These are phyloP conservation scores for Stigmatopora nigra DNA, from an alignment of 2,113 vertebrate genomes.

Conservation along the genomic window DNA sequence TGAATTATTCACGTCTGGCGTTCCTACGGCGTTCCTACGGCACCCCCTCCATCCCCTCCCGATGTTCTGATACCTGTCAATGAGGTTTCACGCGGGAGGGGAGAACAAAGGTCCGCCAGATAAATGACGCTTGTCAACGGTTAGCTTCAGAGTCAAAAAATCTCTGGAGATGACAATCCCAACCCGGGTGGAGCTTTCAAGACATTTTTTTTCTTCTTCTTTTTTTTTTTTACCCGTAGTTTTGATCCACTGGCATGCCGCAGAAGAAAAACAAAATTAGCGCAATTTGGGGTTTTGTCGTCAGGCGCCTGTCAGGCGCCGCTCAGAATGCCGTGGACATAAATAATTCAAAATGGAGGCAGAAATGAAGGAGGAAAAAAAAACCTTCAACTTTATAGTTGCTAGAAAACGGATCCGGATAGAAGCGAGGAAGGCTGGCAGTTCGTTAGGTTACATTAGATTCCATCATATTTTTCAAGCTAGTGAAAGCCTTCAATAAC, in stretches of 20 bases:
- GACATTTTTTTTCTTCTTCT: neutral
- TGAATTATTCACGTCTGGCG: conserved; percentile 67
- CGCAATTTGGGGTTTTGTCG: neutral
- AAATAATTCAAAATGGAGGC: neutral
- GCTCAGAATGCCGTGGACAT: neutral
- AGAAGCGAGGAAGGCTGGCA: too few species aligned
- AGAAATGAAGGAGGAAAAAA: neutral
- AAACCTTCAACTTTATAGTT: neutral
- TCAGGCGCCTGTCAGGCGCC: neutral
- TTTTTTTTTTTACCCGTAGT: neutral
- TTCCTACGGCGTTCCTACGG: conserved; percentile 4
- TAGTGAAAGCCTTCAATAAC: too few species aligned
- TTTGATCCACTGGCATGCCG: conserved; percentile 2
- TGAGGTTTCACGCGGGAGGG: conserved; percentile 32
- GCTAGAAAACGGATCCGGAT: too few species aligned
- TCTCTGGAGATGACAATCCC: conserved; percentile 38
- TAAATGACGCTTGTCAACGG: conserved; percentile 49
- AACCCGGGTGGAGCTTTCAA: conserved; percentile 23
- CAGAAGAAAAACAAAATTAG: conserved; percentile 1
- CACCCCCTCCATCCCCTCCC: conserved; percentile 15
- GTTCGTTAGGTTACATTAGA: too few species aligned
- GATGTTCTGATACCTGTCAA: conserved; percentile 41
- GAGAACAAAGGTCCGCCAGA: conserved; percentile 30
- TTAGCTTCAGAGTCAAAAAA: conserved; percentile 36
- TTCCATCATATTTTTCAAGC: too few species aligned